A percentile compares a stretch with the other conserved stretches of the same genome.
phyloP scores from a whole-genome alignment of 2,888 invertebrate species.

The Lapara coniferarum region DNA sequence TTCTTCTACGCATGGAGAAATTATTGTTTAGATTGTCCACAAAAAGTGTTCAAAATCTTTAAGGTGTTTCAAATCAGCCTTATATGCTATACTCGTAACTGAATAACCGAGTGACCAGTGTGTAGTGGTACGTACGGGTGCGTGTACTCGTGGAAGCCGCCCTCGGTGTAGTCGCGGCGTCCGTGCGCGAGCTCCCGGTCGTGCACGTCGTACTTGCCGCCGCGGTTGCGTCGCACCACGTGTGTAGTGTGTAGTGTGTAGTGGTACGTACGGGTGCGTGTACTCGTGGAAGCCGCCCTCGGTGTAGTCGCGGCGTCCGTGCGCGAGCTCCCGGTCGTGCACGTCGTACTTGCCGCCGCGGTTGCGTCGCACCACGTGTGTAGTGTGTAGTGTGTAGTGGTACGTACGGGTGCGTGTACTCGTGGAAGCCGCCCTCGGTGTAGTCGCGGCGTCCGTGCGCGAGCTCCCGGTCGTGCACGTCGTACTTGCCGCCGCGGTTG shows the following conservation, averaged over 20 bases:
- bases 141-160: conserved; percentile 97
- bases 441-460: conserved; percentile 97
- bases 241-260: neutral
- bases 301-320: conserved; percentile 95
- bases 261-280: conserved; percentile 92
- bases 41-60: too few relatives aligned
- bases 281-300: conserved; percentile 98
- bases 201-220: conserved; percentile 99
- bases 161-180: conserved; percentile 94
- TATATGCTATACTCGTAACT: too few relatives aligned
- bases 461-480: conserved; percentile 98
- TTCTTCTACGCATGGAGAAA: too few relatives aligned
- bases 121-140: conserved; percentile 89
- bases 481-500: conserved; percentile 99
- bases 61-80: too few relatives aligned
- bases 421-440: conserved; percentile 96
- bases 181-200: conserved; percentile 98
- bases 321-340: conserved; percentile 97
- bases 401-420: conserved; percentile 97
- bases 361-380: conserved; percentile 96
- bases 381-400: neutral
- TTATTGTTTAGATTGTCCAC: too few relatives aligned
- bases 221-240: conserved; percentile 97
- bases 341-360: conserved; percentile 99
- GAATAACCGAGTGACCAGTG: too few relatives aligned